Conservation (phyloP, 2,888 invertebrate genomes). For the Hyposoter dolosus region DNA sequence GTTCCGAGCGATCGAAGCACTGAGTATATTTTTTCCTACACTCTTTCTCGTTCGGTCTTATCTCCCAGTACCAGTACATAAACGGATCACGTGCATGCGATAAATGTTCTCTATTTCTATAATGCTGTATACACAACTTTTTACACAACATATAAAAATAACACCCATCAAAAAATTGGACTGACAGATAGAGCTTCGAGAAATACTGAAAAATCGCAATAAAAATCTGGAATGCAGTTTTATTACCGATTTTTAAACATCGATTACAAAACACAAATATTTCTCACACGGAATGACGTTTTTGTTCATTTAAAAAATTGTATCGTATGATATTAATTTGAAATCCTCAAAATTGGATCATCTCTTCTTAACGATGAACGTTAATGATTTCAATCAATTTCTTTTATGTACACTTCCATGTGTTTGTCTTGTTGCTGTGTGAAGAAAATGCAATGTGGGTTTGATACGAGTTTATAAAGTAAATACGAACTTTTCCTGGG, state of each 20-base stretch:
- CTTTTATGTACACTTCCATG: not conserved
- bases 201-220: not conserved
- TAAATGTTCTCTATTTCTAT: not conserved
- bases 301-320: not conserved
- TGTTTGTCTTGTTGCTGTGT: not conserved
- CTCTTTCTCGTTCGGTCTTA: conserved; percentile 31
- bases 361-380: not conserved
- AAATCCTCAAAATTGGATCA: too few species aligned
- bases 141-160: not conserved
- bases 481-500: not conserved
- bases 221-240: not conserved
- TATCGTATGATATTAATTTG: not conserved
- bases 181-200: not conserved
- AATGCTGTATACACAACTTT: not conserved
- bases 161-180: not conserved
- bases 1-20: conserved; percentile 8
- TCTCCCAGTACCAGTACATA: conserved; percentile 3
- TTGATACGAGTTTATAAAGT: not conserved
- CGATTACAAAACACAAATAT: not conserved
- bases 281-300: not conserved
- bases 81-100: not conserved
- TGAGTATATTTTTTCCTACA: conserved; percentile 32
- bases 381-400: not conserved
- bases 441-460: not conserved
- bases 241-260: not conserved